Evolutionary conservation across 2,888 invertebrate species (phyloP), one percentile per base, ranked within the genome.

Genomic region (Syrista parreyssii): DNA sequence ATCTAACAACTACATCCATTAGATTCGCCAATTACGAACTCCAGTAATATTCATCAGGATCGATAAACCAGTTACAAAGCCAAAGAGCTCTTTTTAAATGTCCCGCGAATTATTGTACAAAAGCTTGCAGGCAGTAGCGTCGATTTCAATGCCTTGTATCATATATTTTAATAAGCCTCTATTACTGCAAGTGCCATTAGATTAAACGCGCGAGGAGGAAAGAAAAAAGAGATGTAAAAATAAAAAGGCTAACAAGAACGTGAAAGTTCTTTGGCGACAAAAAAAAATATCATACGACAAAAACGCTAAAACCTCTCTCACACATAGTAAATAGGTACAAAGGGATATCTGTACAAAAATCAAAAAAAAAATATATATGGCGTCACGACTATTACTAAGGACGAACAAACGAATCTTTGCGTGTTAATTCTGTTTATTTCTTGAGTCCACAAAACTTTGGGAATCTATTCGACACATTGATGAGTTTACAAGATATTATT

Each of bases 171-270:
- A 55, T 71, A 71, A 71, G 31, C 71, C 32, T 33, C 31, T 71
- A 71, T 71, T 71, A 71, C 71, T 71, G 31, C 71, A 71, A 71
- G 71, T 71, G 71, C 71, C 71, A 33, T 71, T 71, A 71, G 71
- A 71, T 71, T 55, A 55, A 55, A 15, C 55, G 55, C 55, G 55
- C 23, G 55, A 23, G 2, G 23, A 55, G 23, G 23, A 55, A 55
- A 9, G 55, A 55, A 9, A 55, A 40, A 40, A 23, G 0, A 23
- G 15, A 36, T 36, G 2, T n/a, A 23, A 55, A 9, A 23, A 9
- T 23, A 2, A 55, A 55, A 55, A 55, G 55, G 23, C 2, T 55
- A 55, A 55, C 23, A 23, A 9, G 9, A 55, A 55, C 9, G 9
- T 23, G 55, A 55, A 55, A 55, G 55, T 55, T 55, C 55, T 55